Evolutionary conservation across 2,113 vertebrate genomes (phyloP), one percentile per base, ranked within the genome.

Genomic region (Microtus pennsylvanicus): DNA sequence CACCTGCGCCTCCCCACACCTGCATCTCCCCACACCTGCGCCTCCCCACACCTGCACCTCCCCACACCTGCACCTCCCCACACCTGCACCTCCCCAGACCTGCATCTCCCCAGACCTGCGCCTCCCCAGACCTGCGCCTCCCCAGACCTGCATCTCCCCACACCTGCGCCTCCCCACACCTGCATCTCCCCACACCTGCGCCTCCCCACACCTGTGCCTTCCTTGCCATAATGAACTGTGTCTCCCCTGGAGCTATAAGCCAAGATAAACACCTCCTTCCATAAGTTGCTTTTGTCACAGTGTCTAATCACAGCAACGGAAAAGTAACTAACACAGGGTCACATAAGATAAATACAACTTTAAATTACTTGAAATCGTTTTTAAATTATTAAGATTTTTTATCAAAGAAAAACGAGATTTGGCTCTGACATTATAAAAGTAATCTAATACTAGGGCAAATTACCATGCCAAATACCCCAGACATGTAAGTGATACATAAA

Each of bases 81-180:
- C n/a, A n/a, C n/a, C n/a, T n/a, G n/a, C n/a, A 3, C 38, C 38
- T 42, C 38, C 38, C 38, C 38, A 42, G 2, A 42, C 38, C 38
- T 65, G 24, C 7, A 0, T 9, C 8, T 65, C 9, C 63, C 2
- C 63, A 70, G 14, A 70, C 30, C 67, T 33, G 13, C 0, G 1
- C 5, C 67, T 14, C 5, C 30, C 67, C 30, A 69, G 0, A 14
- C 30, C 33, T 2, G 5, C 0, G 0, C 6, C 33, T 70, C 2
- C 67, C 30, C 33, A 70, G 33, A 67, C 11, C 28, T 30, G 28
- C 4, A 1, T 0, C 65, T 69, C 28, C 28, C 4, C 19, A 69
- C 16, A n/a, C 33, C 69, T 7, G 33, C 0, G 2, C 14, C 69
- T 35, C 0, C 69, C 69, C 16, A 17, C 33, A 70, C 67, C 33